These are phyloP conservation scores for Trichogramma evanescens DNA, from an alignment of 2,888 invertebrate species.

Conservation along the genomic window DNA sequence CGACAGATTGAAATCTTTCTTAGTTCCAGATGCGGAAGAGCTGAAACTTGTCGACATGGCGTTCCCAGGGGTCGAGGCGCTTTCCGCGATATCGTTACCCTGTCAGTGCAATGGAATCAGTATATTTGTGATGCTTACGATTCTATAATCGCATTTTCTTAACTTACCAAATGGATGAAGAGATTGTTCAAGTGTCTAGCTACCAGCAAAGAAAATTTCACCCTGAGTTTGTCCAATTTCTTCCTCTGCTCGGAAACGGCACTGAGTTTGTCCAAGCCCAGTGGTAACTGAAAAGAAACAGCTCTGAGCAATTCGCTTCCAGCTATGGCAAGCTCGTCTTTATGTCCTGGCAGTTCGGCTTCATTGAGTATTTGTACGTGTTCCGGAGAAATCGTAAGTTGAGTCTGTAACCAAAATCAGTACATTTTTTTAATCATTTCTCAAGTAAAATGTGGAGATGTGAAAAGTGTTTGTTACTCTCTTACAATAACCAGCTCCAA, in stretches of 20 bases:
- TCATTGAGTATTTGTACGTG: constrained; percentile 64
- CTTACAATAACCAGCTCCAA: constrained; percentile 72
- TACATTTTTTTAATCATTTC: constrained; percentile 2
- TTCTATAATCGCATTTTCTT: neutral
- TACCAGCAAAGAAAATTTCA: constrained; percentile 74
- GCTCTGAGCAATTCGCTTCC: constrained; percentile 69
- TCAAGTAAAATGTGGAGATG: neutral
- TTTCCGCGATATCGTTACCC: constrained; percentile 67
- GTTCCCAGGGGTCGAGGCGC: constrained; percentile 23
- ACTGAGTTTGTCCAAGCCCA: constrained; percentile 51
- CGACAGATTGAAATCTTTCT: constrained; percentile 61
- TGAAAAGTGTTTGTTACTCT: constrained; percentile 21
- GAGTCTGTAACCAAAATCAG: constrained; percentile 48
- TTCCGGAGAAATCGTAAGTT: constrained; percentile 63
- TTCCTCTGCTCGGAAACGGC: constrained; percentile 77
- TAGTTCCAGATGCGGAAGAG: constrained; percentile 30
- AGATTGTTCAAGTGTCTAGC: constrained; percentile 89
- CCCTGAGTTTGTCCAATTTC: constrained; percentile 68
- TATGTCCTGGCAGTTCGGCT: constrained; percentile 62
- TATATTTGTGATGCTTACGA: neutral
- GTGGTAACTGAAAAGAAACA: constrained; percentile 49
- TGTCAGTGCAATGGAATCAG: constrained; percentile 26
- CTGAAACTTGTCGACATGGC: constrained; percentile 15
- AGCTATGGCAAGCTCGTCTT: constrained; percentile 61
- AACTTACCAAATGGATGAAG: constrained; percentile 76